Evolutionary conservation across 2,797 vertebrate species (phyloP).

Genomic region (Manis pentadactyla): DNA sequence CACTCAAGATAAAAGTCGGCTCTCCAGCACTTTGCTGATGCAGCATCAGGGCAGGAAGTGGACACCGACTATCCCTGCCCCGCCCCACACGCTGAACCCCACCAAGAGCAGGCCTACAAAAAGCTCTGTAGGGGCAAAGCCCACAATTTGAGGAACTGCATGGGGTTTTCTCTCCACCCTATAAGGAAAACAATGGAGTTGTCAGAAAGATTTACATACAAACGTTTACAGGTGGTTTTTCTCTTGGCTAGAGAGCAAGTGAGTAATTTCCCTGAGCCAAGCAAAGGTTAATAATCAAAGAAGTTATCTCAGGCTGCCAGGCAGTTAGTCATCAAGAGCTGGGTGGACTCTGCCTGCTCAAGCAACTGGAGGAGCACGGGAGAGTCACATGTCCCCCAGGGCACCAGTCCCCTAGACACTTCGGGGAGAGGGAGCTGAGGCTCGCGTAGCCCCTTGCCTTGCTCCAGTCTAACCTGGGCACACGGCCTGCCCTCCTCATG

Average conservation of each 20-base stretch:
- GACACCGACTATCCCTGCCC: neutral
- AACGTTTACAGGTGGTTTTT: neutral
- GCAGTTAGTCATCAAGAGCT: neutral
- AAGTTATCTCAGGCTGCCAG: neutral
- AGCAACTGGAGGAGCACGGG: neutral
- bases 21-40: neutral
- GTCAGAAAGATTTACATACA: neutral
- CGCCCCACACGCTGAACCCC: accelerated
- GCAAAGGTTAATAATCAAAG: conserved; percentile 36
- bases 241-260: neutral
- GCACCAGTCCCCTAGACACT: neutral
- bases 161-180: neutral
- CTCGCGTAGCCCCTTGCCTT: accelerated
- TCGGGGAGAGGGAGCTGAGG: neutral
- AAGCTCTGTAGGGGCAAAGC: neutral
- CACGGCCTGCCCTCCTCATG: no score
- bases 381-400: accelerated
- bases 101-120: accelerated
- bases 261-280: neutral
- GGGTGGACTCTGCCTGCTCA: neutral
- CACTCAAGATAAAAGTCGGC: neutral
- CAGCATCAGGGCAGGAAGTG: neutral
- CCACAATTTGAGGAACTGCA: neutral
- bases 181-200: neutral
- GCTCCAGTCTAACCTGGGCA: neutral